Evolutionary conservation across 2,797 vertebrate genomes (phyloP).

Genomic region (Sebastes taczanowskii): DNA sequence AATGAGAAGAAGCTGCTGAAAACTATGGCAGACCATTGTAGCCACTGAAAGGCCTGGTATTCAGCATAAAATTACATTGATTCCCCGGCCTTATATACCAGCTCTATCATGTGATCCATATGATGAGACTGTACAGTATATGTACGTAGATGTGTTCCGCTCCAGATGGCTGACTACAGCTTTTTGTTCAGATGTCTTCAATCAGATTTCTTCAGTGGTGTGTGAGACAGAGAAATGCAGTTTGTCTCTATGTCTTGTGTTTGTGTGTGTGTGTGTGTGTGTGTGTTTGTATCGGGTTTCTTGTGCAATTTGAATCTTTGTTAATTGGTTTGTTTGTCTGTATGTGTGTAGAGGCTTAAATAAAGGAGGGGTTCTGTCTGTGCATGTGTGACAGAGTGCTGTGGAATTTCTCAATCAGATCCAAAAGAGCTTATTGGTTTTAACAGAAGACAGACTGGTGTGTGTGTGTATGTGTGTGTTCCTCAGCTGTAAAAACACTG

Average conservation of each 20-base stretch:
- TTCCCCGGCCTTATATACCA: not conserved
- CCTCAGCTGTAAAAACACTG: conserved; percentile 62
- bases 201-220: not conserved
- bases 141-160: not conserved
- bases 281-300: not conserved
- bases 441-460: conserved; percentile 31
- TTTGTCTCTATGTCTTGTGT: conserved; percentile 12
- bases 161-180: conserved; percentile 4
- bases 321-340: conserved; percentile 56
- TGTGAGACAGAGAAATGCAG: conserved; percentile 3
- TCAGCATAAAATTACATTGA: not conserved
- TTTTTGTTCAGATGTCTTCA: conserved; percentile 11
- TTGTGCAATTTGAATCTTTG: conserved; percentile 56
- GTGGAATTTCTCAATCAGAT: conserved; percentile 71
- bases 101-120: conserved; percentile 7
- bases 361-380: conserved; percentile 52
- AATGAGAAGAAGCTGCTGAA: not conserved
- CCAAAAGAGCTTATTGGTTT: conserved; percentile 61
- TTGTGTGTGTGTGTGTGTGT: not conserved
- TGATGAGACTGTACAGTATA: not conserved
- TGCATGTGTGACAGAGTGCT: conserved; percentile 42
- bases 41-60: not conserved
- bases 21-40: not conserved
- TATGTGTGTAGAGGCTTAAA: conserved; percentile 30
- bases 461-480: conserved; percentile 4